Percentiles rank a stretch among this genome's conserved stretches.
Evolutionary conservation across 2,797 vertebrate species (phyloP).

Genomic region (Phataginus tetradactyla): DNA sequence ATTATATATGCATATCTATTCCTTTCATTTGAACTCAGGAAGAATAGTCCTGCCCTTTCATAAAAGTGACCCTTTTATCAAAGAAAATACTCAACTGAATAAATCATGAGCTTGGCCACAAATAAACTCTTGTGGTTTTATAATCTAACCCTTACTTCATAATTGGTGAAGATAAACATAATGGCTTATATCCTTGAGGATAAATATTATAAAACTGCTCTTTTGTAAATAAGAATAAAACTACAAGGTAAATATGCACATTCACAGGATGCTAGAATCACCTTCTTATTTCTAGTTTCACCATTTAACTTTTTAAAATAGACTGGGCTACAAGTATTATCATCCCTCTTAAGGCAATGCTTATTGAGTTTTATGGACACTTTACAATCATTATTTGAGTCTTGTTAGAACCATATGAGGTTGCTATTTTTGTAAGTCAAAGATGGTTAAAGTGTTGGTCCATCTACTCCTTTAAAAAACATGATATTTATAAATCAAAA

Average conservation of each 20-base stretch:
- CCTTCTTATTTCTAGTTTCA: not conserved
- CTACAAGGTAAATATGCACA: not conserved
- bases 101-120: constrained; percentile 45
- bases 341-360: not conserved
- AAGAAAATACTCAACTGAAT: constrained; percentile 48
- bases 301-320: constrained; percentile 12
- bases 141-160: constrained; percentile 33
- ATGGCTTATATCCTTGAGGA: not conserved
- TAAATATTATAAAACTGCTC: not conserved
- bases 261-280: not conserved
- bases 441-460: not conserved
- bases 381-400: constrained; percentile 8
- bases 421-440: not conserved
- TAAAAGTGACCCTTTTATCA: constrained; percentile 16
- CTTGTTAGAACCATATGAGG: not conserved
- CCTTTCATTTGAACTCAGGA: constrained; percentile 36
- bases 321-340: not conserved
- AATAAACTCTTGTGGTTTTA: constrained; percentile 46
- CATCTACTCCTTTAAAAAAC: not conserved
- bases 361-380: not conserved
- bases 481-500: not conserved
- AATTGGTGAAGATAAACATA: constrained; percentile 42
- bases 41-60: not conserved
- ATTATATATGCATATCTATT: not conserved
- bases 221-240: constrained; percentile 35